Base-by-base conservation (phyloP, 2,797 vertebrate genomes). In the Petrocephalus schoutedeni region DNA sequence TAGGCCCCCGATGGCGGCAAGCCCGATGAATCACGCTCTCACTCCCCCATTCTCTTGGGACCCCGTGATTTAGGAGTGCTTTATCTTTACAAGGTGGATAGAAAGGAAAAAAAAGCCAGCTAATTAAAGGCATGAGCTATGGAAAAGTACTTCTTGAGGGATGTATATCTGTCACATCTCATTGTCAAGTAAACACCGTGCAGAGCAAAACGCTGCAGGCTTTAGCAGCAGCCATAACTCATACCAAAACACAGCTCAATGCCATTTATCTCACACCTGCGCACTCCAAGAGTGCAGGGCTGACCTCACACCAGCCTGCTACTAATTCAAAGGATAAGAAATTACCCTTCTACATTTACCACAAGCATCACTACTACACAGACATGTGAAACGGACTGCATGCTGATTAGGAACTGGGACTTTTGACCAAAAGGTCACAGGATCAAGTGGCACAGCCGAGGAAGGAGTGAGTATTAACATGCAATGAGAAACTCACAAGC, bases 21-120 rank as follows among this genome's bases (percentile, higher is more conserved):
- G 61, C 58, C 21, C 87, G 80, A 90, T 90, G 88, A 86, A 90
- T 90, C 89, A 89, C 88, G 82, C 87, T 87, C 85, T 19, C 36
- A 77, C 85, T 74, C 67, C 87, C 21, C 88, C 67, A 2, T 80
- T 87, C 77, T 83, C 83, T 88, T 32, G 12, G 85, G 82, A 88
- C 64, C 85, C 23, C 61, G 10, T 67, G 83, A 90, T 90, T 90
- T 88, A 89, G 32, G 53, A 84, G 84, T 32, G 83, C 84, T 80
- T 61, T 87, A 74, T 85, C 80, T 85, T 87, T 58, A 89, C 80
- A 86, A 49, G 80, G 61, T 41, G 57, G 56, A 54, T 51, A 19
- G 14, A 23, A 41, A 32, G 28, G 1, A 28, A 10, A 53, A 84
- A 74, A 82, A 58, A 57, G 9, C 1, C 86, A 54, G 74, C 85